phyloP scores from a whole-genome alignment of 2,113 vertebrate genomes.

The Colaptes auratus region DNA sequence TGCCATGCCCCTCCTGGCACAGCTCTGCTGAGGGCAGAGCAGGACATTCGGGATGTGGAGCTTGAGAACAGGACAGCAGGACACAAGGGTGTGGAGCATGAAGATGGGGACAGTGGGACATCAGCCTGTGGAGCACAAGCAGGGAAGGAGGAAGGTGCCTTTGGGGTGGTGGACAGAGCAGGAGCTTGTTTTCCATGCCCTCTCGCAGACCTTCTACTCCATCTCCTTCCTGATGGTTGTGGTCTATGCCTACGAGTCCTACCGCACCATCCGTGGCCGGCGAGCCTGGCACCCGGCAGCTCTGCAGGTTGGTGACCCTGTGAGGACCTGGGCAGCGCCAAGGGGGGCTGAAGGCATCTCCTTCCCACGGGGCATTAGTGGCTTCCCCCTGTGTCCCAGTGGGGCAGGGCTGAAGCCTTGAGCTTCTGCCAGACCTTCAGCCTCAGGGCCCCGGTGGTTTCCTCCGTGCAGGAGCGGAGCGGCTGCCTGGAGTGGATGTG shows the following conservation, averaged over 20 bases:
- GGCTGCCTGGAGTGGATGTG: not conserved
- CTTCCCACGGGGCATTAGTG: accelerated
- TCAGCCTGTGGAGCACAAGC: not conserved
- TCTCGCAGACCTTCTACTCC: not conserved
- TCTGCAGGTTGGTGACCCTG: slow-evolving; percentile 43
- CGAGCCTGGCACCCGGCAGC: slow-evolving; percentile 32
- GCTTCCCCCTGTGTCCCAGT: accelerated
- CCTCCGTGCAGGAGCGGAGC: not conserved
- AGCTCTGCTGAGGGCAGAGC: not conserved
- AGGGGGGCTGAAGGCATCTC: not conserved
- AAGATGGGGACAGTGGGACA: not conserved
- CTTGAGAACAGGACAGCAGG: too few relatives aligned
- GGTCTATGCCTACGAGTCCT: not conserved
- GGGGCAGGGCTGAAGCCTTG: not conserved
- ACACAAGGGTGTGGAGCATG: too few relatives aligned
- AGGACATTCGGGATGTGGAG: too few relatives aligned
- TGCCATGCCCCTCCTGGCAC: not conserved
- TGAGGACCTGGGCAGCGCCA: accelerated
- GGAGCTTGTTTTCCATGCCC: not conserved
- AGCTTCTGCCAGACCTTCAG: not conserved
- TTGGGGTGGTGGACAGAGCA: not conserved
- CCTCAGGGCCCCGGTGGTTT: accelerated
- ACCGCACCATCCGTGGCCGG: slow-evolving; percentile 60
- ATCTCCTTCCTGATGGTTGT: not conserved
- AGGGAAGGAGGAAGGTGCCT: not conserved